A percentile compares a stretch with the other conserved stretches of the same genome.
Evolutionary conservation across 2,888 invertebrate species (phyloP).

Genomic region (Idaea biselata): DNA sequence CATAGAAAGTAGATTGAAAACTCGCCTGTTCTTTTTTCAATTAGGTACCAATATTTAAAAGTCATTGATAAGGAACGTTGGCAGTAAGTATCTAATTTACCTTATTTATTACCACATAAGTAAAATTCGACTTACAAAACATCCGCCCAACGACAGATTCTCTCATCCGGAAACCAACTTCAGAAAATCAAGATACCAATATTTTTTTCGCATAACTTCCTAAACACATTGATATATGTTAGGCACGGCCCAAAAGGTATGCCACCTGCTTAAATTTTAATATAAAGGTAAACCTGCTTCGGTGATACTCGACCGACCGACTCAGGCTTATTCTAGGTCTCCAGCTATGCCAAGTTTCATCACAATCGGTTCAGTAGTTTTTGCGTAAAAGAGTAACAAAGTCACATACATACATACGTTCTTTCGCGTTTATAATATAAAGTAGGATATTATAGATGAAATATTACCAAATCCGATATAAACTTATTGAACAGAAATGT

Average conservation of each 20-base stretch:
- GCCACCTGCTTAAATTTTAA: constrained; percentile 36
- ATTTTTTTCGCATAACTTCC: constrained; percentile 33
- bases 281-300: constrained; percentile 25
- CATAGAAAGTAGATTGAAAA: too few species aligned
- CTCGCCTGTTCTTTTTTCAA: too few species aligned
- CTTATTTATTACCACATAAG: background rate
- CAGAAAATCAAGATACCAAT: constrained; percentile 28
- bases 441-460: too few species aligned
- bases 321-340: constrained; percentile 7
- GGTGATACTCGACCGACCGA: background rate
- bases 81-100: too few species aligned
- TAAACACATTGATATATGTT: constrained; percentile 35
- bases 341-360: too few species aligned
- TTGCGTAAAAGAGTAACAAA: too few species aligned
- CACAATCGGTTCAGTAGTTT: too few species aligned
- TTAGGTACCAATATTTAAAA: too few species aligned
- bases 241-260: constrained; percentile 21
- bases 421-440: too few species aligned
- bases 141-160: background rate
- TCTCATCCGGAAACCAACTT: constrained; percentile 6
- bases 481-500: constrained; percentile 9
- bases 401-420: too few species aligned
- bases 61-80: too few species aligned
- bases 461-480: background rate
- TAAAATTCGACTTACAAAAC: background rate